Percentiles rank a stretch among this genome's conserved stretches.
Conservation (phyloP, 2,797 vertebrate genomes). For the Catamblyrhynchus diadema region DNA sequence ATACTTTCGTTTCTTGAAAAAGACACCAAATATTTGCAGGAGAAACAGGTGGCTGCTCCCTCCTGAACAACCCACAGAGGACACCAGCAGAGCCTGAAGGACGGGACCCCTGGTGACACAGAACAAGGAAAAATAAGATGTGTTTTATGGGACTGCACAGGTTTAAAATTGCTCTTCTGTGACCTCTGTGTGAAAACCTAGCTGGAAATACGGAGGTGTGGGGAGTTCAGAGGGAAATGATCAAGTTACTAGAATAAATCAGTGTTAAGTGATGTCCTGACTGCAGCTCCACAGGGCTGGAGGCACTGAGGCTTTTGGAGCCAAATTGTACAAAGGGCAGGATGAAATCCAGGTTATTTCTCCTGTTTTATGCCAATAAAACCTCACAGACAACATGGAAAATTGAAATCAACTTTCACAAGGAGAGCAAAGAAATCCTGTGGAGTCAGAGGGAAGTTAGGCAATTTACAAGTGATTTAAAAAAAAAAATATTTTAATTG, state of each 20-base stretch:
- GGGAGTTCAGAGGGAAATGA: neutral
- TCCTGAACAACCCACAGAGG: fast-evolving
- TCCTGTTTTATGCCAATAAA: neutral
- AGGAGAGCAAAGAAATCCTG: fast-evolving
- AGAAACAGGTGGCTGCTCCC: neutral
- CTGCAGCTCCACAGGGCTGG: neutral
- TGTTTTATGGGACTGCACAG: neutral
- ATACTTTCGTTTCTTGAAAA: neutral
- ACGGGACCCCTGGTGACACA: neutral
- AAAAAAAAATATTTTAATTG: neutral
- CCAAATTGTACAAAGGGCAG: fast-evolving
- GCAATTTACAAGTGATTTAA: neutral
- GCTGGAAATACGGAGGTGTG: neutral
- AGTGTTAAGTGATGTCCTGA: neutral
- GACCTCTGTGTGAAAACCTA: fast-evolving
- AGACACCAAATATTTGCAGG: neutral
- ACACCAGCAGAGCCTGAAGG: fast-evolving
- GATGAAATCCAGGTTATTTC: neutral
- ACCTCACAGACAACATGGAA: neutral
- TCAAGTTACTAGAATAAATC: neutral
- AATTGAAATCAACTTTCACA: neutral
- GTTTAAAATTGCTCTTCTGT: neutral
- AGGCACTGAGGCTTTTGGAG: fast-evolving
- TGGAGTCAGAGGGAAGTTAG: neutral
- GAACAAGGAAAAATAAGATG: neutral